Evolutionary conservation across 2,888 invertebrate genomes (phyloP).

Genomic region (Metalampra italica): DNA sequence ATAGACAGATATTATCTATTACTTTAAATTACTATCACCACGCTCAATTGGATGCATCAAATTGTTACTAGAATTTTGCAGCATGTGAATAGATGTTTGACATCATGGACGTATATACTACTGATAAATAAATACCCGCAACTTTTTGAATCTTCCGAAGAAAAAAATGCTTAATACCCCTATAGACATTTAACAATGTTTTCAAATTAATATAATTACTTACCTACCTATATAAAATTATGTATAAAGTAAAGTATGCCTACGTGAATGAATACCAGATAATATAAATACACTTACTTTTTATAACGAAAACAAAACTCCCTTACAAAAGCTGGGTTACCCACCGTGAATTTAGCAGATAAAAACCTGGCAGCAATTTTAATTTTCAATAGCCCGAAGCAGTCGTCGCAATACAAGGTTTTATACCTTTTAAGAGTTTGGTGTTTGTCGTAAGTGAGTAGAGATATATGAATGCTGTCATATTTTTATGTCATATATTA

Average conservation of each 20-base stretch:
- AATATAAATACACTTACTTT: background rate
- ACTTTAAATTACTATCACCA: no score
- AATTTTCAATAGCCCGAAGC: constrained; percentile 68
- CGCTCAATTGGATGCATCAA: no score
- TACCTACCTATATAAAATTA: no score
- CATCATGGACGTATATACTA: no score
- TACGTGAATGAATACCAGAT: background rate
- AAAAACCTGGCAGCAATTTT: constrained; percentile 62
- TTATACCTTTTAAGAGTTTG: constrained; percentile 46
- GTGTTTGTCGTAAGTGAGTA: constrained; percentile 21
- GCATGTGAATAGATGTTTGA: no score
- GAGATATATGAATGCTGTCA: background rate
- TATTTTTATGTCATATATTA: no score
- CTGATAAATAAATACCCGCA: no score
- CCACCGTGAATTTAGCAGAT: constrained; percentile 46
- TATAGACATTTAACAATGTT: no score
- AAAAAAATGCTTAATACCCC: no score
- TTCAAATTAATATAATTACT: no score
- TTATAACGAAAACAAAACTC: constrained; percentile 18
- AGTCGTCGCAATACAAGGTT: constrained; percentile 52
- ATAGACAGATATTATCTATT: background rate
- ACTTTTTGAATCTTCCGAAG: no score
- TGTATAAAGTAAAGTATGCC: background rate
- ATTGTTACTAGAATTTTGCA: no score
- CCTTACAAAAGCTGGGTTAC: constrained; percentile 42